These are phyloP conservation scores for Lepus europaeus DNA, from an alignment of 2,113 vertebrate species.

Conservation along the genomic window DNA sequence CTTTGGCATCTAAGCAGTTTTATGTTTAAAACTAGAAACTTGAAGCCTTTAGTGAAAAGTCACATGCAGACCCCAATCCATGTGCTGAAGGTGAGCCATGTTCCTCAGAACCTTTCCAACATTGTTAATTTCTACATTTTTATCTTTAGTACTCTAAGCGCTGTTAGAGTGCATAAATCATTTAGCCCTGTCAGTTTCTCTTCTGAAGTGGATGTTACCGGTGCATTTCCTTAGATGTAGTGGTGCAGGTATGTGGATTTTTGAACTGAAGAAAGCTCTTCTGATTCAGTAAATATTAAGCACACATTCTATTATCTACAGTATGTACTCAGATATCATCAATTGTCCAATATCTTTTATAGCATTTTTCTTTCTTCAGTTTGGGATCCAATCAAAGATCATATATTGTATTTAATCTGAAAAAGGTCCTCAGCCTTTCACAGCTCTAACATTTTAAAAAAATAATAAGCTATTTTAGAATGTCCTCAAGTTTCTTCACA, in stretches of 20 bases:
- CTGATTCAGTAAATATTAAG: constrained; percentile 45
- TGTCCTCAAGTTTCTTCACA: neutral
- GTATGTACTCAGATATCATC: neutral
- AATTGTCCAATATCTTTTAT: constrained; percentile 38
- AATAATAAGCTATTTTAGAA: constrained; percentile 57
- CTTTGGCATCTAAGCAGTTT: constrained; percentile 55
- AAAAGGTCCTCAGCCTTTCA: neutral
- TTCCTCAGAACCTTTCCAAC: constrained; percentile 39
- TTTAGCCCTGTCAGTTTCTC: constrained; percentile 39
- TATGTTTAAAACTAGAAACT: constrained; percentile 61
- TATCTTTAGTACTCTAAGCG: neutral
- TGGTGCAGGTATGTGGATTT: neutral
- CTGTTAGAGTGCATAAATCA: constrained; percentile 24
- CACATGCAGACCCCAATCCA: neutral
- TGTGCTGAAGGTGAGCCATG: constrained; percentile 60
- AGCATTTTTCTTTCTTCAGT: neutral
- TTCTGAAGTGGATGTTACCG: constrained; percentile 12
- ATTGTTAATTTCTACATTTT: constrained; percentile 28
- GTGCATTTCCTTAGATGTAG: neutral
- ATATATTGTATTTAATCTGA: constrained; percentile 12
- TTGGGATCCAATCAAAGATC: constrained; percentile 41
- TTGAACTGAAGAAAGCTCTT: constrained; percentile 44
- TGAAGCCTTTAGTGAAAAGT: constrained; percentile 67
- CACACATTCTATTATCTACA: constrained; percentile 19
- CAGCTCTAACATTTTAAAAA: neutral